phyloP scores from a whole-genome alignment of 2,888 invertebrate species.

The Acronicta alni region DNA sequence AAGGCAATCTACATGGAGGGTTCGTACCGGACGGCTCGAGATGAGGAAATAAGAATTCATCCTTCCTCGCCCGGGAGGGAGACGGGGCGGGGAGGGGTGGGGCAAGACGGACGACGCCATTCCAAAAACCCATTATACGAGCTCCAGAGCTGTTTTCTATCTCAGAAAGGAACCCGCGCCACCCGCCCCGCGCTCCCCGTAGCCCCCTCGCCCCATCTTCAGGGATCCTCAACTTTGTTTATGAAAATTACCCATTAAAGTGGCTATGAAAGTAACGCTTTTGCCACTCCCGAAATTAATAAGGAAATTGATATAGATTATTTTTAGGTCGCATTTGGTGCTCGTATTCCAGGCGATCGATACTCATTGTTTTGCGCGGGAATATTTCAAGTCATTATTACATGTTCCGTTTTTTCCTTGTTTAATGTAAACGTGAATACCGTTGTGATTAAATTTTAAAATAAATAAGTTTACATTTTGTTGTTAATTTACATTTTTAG shows the following conservation, averaged over 20 bases:
- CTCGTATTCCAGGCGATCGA: slow-evolving; percentile 50
- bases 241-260: slow-evolving; percentile 89
- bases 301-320: slow-evolving; percentile 88
- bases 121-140: slow-evolving; percentile 92
- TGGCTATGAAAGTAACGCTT: slow-evolving; percentile 88
- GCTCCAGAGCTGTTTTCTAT: slow-evolving; percentile 91
- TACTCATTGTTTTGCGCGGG: slow-evolving; percentile 48
- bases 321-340: slow-evolving; percentile 72
- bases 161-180: slow-evolving; percentile 84
- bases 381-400: slow-evolving; percentile 45
- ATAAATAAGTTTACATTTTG: background rate
- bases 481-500: too few relatives aligned
- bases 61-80: slow-evolving; percentile 84
- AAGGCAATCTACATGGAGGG: slow-evolving; percentile 89
- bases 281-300: slow-evolving; percentile 88
- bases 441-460: background rate
- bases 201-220: slow-evolving; percentile 71
- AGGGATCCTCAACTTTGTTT: slow-evolving; percentile 88
- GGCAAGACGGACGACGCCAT: slow-evolving; percentile 92
- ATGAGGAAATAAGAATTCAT: slow-evolving; percentile 90
- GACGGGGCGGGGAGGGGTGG: slow-evolving; percentile 63
- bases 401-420: slow-evolving; percentile 14
- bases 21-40: slow-evolving; percentile 86
- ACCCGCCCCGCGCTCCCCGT: slow-evolving; percentile 59
- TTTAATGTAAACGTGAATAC: background rate